Base-by-base conservation (phyloP, 1,140 invertebrate genomes). In the Drosophila grimshawi region DNA sequence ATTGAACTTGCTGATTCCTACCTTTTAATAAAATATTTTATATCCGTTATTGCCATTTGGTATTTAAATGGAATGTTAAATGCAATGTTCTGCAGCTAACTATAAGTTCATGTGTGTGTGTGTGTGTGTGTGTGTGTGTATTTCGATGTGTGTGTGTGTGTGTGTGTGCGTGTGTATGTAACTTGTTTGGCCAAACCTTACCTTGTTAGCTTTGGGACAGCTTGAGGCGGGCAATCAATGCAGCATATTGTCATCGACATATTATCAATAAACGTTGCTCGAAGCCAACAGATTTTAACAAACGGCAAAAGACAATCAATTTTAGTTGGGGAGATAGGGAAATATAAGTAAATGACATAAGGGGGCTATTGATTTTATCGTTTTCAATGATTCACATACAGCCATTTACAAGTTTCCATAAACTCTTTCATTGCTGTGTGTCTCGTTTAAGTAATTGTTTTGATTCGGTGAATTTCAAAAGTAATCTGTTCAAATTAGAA, bases 11-110 rank as follows among this genome's bases (percentile, higher is more conserved):
- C 29, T 35, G 4, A 5, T 35, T 35, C 32, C 3, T 11, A 11
- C 30, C 7, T 5, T 4, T 43, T 37, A 46, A 61, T 32, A 63
- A 63, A 57, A 48, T 56, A 77, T 55, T 74, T 69, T 56, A 35
- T 48, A 10, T 41, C 19, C 33, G 51, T 48, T 35, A 57, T 59
- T 55, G 39, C 46, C 49, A 43, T 83, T 73, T 65, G 68, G 61
- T 33, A 85, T 85, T 85, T 67, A 70, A 80, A 85, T 80, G 67
- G 63, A 83, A 80, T 85, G 76, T 80, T 73, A 72, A 73, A 73
- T 62, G 65, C 62, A 75, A 68, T 69, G 49, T 49, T 27, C 8
- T 48, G 45, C 43, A 57, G 5, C 51, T 19, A 68, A 57, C 19
- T 35, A 35, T 41, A 61, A 49, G 7, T 55, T 45, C 37, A 3